These are phyloP conservation scores for Procapra przewalskii DNA, from an alignment of 2,113 vertebrate genomes.

Conservation along the genomic window DNA sequence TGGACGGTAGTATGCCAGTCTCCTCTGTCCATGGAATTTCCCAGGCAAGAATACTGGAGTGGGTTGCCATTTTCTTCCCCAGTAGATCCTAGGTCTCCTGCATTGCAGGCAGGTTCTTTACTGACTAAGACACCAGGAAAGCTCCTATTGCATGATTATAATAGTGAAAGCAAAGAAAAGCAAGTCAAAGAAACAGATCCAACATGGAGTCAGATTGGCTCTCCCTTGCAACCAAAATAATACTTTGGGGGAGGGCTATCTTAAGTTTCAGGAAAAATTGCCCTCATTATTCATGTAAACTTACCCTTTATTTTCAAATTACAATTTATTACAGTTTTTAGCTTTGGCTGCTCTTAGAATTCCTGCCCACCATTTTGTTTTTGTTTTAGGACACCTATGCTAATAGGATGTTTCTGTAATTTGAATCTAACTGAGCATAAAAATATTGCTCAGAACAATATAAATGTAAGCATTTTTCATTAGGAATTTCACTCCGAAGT, in stretches of 20 bases:
- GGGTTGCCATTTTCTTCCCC: neutral
- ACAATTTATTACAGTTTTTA: neutral
- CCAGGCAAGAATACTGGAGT: neutral
- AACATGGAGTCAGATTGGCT: neutral
- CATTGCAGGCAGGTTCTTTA: neutral
- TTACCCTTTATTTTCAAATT: slow-evolving; percentile 12
- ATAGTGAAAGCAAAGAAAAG: neutral
- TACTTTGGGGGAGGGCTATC: neutral
- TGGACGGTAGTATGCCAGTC: neutral
- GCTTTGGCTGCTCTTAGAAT: neutral
- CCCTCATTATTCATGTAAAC: neutral
- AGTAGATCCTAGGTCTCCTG: neutral
- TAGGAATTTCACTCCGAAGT: neutral
- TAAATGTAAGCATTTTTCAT: neutral
- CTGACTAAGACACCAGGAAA: neutral
- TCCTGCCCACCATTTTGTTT: neutral
- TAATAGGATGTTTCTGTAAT: neutral
- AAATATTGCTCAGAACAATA: neutral
- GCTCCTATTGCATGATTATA: neutral
- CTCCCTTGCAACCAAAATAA: neutral
- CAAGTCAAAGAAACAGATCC: neutral
- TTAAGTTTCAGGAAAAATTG: neutral
- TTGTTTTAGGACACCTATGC: neutral
- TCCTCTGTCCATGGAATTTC: neutral
- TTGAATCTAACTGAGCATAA: neutral